Evolutionary conservation across 1,140 invertebrate species (phyloP), one percentile per base, ranked within the genome.

Genomic region (Lerema accius): DNA sequence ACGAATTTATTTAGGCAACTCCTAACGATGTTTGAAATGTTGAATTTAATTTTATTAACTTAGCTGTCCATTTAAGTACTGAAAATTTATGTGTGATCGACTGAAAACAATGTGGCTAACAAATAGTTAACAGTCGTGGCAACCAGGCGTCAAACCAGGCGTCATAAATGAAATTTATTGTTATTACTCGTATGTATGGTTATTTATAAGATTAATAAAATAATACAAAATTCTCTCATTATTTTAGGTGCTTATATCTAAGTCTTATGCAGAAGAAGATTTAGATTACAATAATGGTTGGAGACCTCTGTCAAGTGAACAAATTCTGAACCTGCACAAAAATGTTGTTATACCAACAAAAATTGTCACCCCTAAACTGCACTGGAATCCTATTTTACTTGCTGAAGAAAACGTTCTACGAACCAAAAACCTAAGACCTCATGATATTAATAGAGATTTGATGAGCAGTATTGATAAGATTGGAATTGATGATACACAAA

Each of bases 231-330:
- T 23, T 5, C 19, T 23, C 5, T 23, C 5, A 23, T 23, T 23
- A 15, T 43, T 9, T 17, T 7, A 43, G 40, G 3, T 43, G 17
- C 10, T 55, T 42, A 9, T n/a, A 17, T 10, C 23, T 1, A 13
- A 32, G 14, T 14, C 23, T 17, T 0, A 17, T 6, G 4, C 40
- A 32, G 15, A 58, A 16, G 40, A 58, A 45, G 28, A 32, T 45
- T 16, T 23, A 16, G 26, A 58, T 40, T 7, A 45, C n/a, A 58
- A 67, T 45, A 67, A 71, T 69, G 80, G 72, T 37, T 82, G 80
- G 80, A 67, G 67, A 61, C 80, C 80, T 26, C 67, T 71, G 45
- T 58, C 70, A 63, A 71, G 46, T 16, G 67, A 75, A 51, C 63
- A 67, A 66, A 59, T 69, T 19, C 23, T 63, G 50, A 48, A 51